Conservation (phyloP, 2,888 invertebrate species). For the Callosobruchus maculatus region DNA sequence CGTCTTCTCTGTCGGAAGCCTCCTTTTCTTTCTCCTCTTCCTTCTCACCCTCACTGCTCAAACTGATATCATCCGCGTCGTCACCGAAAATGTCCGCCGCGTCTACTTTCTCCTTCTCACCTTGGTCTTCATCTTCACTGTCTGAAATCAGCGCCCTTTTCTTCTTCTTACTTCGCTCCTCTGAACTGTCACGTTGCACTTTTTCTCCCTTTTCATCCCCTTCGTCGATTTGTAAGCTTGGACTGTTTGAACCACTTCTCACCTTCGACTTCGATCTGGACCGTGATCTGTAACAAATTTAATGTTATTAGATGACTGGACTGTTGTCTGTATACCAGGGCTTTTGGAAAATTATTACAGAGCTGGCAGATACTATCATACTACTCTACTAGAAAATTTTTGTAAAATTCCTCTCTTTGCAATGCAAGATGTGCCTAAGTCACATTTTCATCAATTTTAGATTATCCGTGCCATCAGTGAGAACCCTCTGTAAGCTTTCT, state of each 20-base stretch:
- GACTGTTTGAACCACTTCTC: slow-evolving; percentile 45
- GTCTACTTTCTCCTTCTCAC: slow-evolving; percentile 50
- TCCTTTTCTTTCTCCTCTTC: slow-evolving; percentile 44
- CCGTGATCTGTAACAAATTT: slow-evolving; percentile 22
- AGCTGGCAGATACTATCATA: too few relatives aligned
- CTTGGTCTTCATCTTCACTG: slow-evolving; percentile 56
- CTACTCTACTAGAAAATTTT: too few relatives aligned
- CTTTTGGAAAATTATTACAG: too few relatives aligned
- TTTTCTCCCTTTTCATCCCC: slow-evolving; percentile 42
- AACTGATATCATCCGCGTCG: slow-evolving; percentile 81
- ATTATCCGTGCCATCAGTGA: too few relatives aligned
- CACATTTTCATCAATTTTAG: too few relatives aligned
- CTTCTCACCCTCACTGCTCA: slow-evolving; percentile 77
- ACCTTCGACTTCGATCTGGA: slow-evolving; percentile 31
- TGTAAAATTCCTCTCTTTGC: too few relatives aligned
- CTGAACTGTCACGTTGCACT: slow-evolving; percentile 41
- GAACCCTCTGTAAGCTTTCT: too few relatives aligned
- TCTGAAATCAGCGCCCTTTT: slow-evolving; percentile 63
- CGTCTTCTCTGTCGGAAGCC: slow-evolving; percentile 36
- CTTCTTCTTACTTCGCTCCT: slow-evolving; percentile 43
- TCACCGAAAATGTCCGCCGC: slow-evolving; percentile 89
- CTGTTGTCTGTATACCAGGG: too few relatives aligned
- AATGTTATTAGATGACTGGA: not conserved
- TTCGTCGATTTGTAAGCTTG: slow-evolving; percentile 53
- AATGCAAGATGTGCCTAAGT: too few relatives aligned